Conservation (phyloP, 2,113 vertebrate species). For the Morone saxatilis region DNA sequence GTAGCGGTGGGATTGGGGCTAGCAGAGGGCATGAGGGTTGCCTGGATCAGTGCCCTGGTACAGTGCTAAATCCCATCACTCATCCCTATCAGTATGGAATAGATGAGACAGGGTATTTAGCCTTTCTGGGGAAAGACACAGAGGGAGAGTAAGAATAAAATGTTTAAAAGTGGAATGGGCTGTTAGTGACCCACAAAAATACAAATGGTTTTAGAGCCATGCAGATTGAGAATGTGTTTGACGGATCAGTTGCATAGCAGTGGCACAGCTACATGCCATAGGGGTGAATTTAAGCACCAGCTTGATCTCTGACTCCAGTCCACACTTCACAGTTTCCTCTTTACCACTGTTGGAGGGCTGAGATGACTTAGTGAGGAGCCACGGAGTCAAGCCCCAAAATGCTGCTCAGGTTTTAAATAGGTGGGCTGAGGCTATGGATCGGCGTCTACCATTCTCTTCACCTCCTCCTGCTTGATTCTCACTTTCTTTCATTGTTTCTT, state of each 20-base stretch:
- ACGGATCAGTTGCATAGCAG: constrained; percentile 8
- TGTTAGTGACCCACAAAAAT: constrained; percentile 32
- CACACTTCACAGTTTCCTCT: constrained; percentile 38
- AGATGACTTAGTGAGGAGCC: constrained; percentile 21
- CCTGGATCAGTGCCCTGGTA: constrained; percentile 72
- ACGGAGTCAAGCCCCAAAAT: constrained; percentile 24
- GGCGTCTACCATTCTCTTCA: not conserved
- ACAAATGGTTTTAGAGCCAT: constrained; percentile 37
- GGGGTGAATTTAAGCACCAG: constrained; percentile 39
- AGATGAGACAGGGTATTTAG: constrained; percentile 56
- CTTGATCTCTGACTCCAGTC: constrained; percentile 49
- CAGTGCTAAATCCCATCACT: constrained; percentile 70
- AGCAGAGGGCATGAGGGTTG: constrained; percentile 48
- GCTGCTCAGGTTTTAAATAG: constrained; percentile 37
- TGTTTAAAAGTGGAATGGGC: constrained; percentile 47
- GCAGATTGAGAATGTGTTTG: constrained; percentile 20
- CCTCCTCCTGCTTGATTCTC: not conserved
- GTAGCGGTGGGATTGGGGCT: constrained; percentile 65
- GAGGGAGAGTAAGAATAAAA: constrained; percentile 47
- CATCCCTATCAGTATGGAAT: constrained; percentile 63
- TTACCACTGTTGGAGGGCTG: constrained; percentile 15
- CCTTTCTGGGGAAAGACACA: constrained; percentile 17
- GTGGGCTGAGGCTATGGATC: not conserved
- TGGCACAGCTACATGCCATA: not conserved
- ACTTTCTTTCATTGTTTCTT: not conserved